A percentile compares a stretch with the other conserved stretches of the same genome.
These are phyloP conservation scores for Peromyscus polionotus DNA, from an alignment of 2,113 vertebrate species.

Conservation along the genomic window DNA sequence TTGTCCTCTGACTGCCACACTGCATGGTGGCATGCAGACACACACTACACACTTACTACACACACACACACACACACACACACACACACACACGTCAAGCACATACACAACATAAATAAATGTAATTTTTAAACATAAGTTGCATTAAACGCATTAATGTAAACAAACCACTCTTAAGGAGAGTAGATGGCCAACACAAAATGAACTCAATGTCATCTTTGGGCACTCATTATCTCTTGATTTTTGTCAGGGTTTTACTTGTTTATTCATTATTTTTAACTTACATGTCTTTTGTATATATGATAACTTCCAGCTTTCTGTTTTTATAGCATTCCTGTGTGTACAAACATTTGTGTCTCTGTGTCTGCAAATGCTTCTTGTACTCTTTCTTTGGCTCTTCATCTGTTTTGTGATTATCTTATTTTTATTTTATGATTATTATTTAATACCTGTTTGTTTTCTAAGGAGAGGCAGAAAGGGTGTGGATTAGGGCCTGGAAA, in stretches of 20 bases:
- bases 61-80: neutral
- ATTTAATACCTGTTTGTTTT: neutral
- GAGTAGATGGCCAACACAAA: neutral
- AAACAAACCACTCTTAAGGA: neutral
- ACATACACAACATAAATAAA: neutral
- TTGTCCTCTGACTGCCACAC: neutral
- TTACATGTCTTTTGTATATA: neutral
- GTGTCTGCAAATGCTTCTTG: neutral
- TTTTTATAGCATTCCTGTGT: neutral
- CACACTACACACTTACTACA: neutral
- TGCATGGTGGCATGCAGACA: neutral
- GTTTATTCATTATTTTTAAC: neutral
- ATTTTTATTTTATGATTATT: neutral
- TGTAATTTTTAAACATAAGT: neutral
- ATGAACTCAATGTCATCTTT: neutral
- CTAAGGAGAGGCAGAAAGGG: neutral
- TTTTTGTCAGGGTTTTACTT: neutral
- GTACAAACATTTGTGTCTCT: neutral
- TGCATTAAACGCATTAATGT: neutral
- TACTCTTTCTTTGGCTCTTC: neutral
- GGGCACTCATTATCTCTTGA: neutral
- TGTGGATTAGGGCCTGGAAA: neutral
- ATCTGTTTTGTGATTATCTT: neutral
- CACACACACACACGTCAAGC: neutral
- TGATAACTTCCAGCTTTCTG: too few species aligned